Evolutionary conservation across 1,140 invertebrate species (phyloP).

Genomic region (Drosophila ohnishii): DNA sequence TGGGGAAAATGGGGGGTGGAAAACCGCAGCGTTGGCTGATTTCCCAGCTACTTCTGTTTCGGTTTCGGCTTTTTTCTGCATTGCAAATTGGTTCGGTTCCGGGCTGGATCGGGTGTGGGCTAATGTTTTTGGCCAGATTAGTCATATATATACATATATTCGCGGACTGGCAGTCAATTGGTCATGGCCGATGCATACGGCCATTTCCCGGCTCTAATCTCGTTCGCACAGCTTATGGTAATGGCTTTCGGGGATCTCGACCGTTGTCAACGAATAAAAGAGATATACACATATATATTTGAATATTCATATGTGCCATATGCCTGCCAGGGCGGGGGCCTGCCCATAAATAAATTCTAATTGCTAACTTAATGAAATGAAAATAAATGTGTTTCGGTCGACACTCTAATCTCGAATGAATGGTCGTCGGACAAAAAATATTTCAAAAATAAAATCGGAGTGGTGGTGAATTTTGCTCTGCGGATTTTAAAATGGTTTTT

Average conservation of each 20-base stretch:
- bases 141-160: slow-evolving; percentile 52
- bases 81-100: slow-evolving; percentile 38
- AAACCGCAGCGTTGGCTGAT: slow-evolving; percentile 53
- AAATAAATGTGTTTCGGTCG: slow-evolving; percentile 61
- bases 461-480: slow-evolving; percentile 24
- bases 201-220: slow-evolving; percentile 57
- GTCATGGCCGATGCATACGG: slow-evolving; percentile 62
- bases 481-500: background rate
- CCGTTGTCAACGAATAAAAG: slow-evolving; percentile 44
- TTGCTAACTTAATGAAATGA: slow-evolving; percentile 78
- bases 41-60: slow-evolving; percentile 43
- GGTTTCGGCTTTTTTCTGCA: slow-evolving; percentile 39
- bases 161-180: slow-evolving; percentile 63
- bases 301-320: slow-evolving; percentile 33
- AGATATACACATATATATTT: slow-evolving; percentile 27
- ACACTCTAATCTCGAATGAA: slow-evolving; percentile 54
- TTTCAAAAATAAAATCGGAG: slow-evolving; percentile 18
- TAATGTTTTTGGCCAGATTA: slow-evolving; percentile 65
- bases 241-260: slow-evolving; percentile 51
- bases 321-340: background rate
- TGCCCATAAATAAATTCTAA: slow-evolving; percentile 73
- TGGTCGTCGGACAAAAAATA: slow-evolving; percentile 6
- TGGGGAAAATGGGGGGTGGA: slow-evolving; percentile 9
- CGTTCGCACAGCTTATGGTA: slow-evolving; percentile 68
- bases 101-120: slow-evolving; percentile 8